A percentile compares a stretch with the other conserved stretches of the same genome.
phyloP scores from a whole-genome alignment of 2,888 invertebrate genomes.

The Campoplex nolae region DNA sequence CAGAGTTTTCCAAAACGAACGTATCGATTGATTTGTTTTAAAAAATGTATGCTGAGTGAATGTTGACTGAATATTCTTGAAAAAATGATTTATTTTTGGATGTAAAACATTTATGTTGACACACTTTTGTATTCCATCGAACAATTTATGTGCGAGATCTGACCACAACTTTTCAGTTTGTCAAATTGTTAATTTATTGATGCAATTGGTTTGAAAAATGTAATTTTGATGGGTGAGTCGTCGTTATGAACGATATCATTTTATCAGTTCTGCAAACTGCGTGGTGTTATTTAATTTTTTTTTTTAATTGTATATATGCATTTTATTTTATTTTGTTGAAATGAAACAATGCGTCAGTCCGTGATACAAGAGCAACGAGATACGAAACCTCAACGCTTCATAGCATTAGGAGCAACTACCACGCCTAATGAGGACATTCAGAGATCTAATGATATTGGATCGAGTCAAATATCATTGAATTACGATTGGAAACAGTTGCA shows the following conservation, averaged over 20 bases:
- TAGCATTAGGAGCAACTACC: slow-evolving; percentile 47
- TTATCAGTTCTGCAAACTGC: neutral
- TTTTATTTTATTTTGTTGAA: slow-evolving; percentile 16
- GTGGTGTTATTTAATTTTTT: neutral
- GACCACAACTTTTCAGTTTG: neutral
- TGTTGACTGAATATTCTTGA: neutral
- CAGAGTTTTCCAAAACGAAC: neutral
- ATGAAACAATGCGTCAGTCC: slow-evolving; percentile 16
- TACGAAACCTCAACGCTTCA: slow-evolving; percentile 33
- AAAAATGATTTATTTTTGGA: neutral
- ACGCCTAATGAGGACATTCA: slow-evolving; percentile 38
- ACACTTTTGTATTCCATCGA: too few relatives aligned
- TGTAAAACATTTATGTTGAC: too few relatives aligned
- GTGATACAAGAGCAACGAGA: slow-evolving; percentile 43
- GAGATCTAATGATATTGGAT: slow-evolving; percentile 67
- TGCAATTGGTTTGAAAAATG: neutral
- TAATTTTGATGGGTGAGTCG: neutral
- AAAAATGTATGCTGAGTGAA: neutral
- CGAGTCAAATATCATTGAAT: slow-evolving; percentile 54
- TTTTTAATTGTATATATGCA: neutral
- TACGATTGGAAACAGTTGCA: slow-evolving; percentile 79
- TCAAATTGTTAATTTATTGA: neutral
- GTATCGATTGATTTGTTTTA: neutral
- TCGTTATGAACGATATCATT: neutral
- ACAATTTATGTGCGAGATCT: too few relatives aligned